Conservation (phyloP, 1,140 invertebrate genomes). For the Hypothenemus hampei region DNA sequence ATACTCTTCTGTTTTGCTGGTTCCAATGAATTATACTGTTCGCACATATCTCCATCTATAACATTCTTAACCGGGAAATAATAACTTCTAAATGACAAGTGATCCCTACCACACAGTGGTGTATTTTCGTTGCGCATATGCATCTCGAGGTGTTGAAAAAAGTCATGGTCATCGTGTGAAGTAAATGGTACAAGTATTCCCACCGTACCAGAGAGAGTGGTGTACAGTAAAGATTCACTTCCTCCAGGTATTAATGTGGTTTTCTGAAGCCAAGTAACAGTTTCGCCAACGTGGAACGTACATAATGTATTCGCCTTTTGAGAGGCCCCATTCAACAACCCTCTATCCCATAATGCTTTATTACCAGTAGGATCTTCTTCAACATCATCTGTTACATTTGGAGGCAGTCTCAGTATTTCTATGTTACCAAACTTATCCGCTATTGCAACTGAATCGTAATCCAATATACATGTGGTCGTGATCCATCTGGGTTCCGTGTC, state of each 20-base stretch:
- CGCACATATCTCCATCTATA: constrained; percentile 97
- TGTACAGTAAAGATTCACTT: constrained; percentile 92
- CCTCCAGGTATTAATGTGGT: constrained; percentile 96
- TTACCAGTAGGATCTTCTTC: constrained; percentile 99
- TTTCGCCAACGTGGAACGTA: constrained; percentile 95
- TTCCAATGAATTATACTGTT: constrained; percentile 97
- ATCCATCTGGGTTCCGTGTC: constrained; percentile 97
- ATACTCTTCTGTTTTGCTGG: constrained; percentile 91
- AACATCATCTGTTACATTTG: constrained; percentile 91
- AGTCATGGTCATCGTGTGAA: constrained; percentile 97
- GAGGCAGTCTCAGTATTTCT: constrained; percentile 81
- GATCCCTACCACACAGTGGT: constrained; percentile 94
- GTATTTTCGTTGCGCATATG: constrained; percentile 97
- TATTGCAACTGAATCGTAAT: constrained; percentile 94
- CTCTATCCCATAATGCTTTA: constrained; percentile 97
- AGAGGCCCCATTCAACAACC: constrained; percentile 61
- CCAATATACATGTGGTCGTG: constrained; percentile 86
- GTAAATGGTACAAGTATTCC: constrained; percentile 97
- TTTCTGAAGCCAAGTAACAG: constrained; percentile 85
- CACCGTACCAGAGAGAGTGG: constrained; percentile 91
- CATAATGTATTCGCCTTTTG: constrained; percentile 93
- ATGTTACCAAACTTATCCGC: constrained; percentile 99
- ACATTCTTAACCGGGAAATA: constrained; percentile 99
- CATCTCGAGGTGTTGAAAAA: constrained; percentile 99
- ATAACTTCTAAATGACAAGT: constrained; percentile 94